phyloP scores from a whole-genome alignment of 1,140 invertebrate genomes.

The Drosophila nigrodunni region DNA sequence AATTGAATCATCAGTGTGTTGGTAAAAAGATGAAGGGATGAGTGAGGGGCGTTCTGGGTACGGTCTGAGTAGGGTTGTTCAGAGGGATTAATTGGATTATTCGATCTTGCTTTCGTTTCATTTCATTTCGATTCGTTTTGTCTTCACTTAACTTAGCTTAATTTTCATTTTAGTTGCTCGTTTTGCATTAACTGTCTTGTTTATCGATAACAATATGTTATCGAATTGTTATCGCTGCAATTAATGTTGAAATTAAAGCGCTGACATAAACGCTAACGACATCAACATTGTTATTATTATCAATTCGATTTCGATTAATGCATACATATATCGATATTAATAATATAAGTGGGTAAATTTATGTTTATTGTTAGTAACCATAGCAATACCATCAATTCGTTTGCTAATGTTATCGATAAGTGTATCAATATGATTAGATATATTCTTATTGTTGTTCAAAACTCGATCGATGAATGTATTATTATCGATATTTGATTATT shows the following conservation, averaged over 20 bases:
- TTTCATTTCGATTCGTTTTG: slow-evolving; percentile 7
- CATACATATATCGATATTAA: too few relatives aligned
- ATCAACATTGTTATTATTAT: background rate
- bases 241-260: background rate
- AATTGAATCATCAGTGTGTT: too few relatives aligned
- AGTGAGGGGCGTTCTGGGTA: background rate
- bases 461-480: background rate
- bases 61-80: too few relatives aligned
- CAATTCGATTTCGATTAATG: background rate
- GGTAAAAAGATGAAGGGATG: background rate
- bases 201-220: slow-evolving; percentile 23
- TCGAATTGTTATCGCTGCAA: background rate
- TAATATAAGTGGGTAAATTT: background rate
- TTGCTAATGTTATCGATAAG: slow-evolving; percentile 6
- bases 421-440: background rate
- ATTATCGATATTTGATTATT: slow-evolving; percentile 19
- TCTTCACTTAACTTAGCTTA: slow-evolving; percentile 24
- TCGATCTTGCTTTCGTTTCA: slow-evolving; percentile 1
- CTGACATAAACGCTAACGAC: background rate
- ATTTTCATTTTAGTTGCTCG: slow-evolving; percentile 37
- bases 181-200: slow-evolving; percentile 22
- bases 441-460: background rate
- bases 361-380: background rate
- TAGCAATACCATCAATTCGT: too few relatives aligned
- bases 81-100: too few relatives aligned